phyloP scores from a whole-genome alignment of 2,797 vertebrate genomes.

The Rhodeus uyekii region DNA sequence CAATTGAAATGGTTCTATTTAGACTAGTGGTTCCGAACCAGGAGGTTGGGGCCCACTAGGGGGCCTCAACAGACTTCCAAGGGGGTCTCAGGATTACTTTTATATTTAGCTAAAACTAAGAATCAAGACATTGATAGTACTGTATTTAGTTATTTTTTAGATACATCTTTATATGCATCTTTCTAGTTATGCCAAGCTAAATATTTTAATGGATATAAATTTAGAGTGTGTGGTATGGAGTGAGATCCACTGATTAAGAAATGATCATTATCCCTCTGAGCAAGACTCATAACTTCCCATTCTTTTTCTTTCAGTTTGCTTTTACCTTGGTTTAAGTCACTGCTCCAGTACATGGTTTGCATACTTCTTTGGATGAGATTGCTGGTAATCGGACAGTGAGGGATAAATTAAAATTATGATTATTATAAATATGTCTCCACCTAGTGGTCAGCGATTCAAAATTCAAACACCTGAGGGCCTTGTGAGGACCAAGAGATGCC shows the following conservation, averaged over 20 bases:
- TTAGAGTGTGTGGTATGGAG: not conserved
- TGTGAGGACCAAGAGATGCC: not conserved
- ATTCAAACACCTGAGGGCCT: not conserved
- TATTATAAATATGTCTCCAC: constrained; percentile 56
- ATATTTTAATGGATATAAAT: not conserved
- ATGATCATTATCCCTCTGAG: not conserved
- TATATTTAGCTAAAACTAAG: not conserved
- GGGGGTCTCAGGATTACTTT: not conserved
- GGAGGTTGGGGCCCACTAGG: too few relatives aligned
- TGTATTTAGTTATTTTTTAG: not conserved
- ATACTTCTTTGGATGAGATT: not conserved
- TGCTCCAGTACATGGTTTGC: not conserved
- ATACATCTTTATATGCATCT: not conserved
- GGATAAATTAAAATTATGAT: not conserved
- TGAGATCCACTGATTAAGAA: not conserved
- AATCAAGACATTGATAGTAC: not conserved
- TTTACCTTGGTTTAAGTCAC: not conserved
- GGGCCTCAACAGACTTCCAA: not conserved
- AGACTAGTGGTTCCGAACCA: not conserved
- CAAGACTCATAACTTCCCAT: not conserved
- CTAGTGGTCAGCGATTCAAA: constrained; percentile 47
- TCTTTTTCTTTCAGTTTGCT: not conserved
- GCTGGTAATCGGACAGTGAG: not conserved
- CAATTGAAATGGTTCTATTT: not conserved
- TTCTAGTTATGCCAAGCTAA: not conserved